These are phyloP conservation scores for Pycnonotus jocosus DNA, from an alignment of 2,113 vertebrate genomes.

Conservation along the genomic window DNA sequence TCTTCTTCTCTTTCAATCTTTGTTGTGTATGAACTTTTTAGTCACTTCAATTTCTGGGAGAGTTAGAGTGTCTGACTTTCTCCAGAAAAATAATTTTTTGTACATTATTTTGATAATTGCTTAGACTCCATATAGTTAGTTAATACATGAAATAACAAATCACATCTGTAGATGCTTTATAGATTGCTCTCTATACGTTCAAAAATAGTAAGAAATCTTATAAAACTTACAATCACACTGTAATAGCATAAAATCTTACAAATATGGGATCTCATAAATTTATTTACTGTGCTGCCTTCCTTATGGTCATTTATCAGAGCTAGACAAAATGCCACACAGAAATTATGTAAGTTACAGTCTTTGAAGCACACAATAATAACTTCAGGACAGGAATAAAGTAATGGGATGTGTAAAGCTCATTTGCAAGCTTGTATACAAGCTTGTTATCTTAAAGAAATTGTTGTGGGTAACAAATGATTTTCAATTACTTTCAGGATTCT, in stretches of 20 bases:
- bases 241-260: slow-evolving; percentile 33
- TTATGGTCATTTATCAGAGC: slow-evolving; percentile 22
- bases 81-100: neutral
- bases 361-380: slow-evolving; percentile 55
- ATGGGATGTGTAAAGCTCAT: slow-evolving; percentile 19
- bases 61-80: neutral
- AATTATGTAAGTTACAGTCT: slow-evolving; percentile 48
- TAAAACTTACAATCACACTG: neutral
- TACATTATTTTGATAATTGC: neutral
- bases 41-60: neutral
- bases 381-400: slow-evolving; percentile 48
- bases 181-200: slow-evolving; percentile 36
- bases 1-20: neutral
- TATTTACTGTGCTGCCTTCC: neutral
- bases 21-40: neutral
- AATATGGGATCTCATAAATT: slow-evolving; percentile 32
- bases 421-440: neutral
- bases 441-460: slow-evolving; percentile 26
- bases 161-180: slow-evolving; percentile 20
- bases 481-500: neutral
- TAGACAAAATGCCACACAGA: slow-evolving; percentile 8
- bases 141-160: slow-evolving; percentile 33
- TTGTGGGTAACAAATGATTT: slow-evolving; percentile 22
- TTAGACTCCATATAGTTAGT: neutral
- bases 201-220: slow-evolving; percentile 55